Base-by-base conservation (phyloP, 2,888 invertebrate species). In the Chydorus sphaericus region DNA sequence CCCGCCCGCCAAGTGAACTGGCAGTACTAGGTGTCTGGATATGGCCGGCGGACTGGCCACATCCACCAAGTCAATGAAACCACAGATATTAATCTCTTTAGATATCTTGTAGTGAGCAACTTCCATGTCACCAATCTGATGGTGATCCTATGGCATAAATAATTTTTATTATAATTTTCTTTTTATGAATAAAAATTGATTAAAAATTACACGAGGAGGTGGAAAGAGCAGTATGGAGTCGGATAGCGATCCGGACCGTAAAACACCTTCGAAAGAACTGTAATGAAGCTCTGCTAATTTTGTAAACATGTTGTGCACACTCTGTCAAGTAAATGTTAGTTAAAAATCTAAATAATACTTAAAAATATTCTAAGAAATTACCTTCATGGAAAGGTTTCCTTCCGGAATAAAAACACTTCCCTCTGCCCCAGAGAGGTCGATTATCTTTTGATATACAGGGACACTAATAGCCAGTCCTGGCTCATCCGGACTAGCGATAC, bases 21-120 rank as follows among this genome's bases (percentile, higher is more conserved):
- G 90, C 61, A 94, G 75, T 7, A 96, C 80, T 59, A 94, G 75
- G 70, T 96, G 94, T 37, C 92, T 79, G 59, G 92, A 92, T 59
- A 91, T 75, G 3, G 89, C 86, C 66, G 90, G 88, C 3, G 94
- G 94, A 57, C 91, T 93, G 31, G 86, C 86, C 54, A 93, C 80
- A 66, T 94, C 93, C 3, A 82, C 79, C 8, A 90, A 80, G n/a
- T 83, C 79, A 53, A 96, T 71, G 67, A 91, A 94, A 0, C 94
- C 94, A 66, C 88, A 81, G 18, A 94, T 80, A 67, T 86, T 83
- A 55, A 94, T 75, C 53, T 80, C 78, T 58, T 80, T 81, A 1
- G 85, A 79, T 54, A 91, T 73, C 59, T 76, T 78, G 67, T 71
- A 77, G 57, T 72, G 78, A 60, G 71, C 75, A 58, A 68, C 73